phyloP scores from a whole-genome alignment of 2,113 vertebrate genomes.

The Tragulus kanchil region DNA sequence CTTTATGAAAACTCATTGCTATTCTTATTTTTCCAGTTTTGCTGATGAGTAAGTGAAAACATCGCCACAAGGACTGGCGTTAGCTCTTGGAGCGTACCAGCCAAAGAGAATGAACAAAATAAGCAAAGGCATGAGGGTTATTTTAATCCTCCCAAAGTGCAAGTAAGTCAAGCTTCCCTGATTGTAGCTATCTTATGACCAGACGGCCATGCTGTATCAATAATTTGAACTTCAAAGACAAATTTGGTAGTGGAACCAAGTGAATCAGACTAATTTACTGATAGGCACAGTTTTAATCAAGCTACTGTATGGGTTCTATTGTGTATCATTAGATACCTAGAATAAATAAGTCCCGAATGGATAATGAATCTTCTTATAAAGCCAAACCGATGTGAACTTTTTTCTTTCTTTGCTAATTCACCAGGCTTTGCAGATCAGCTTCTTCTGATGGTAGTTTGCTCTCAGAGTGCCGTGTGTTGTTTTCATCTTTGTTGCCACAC shows the following conservation, averaged over 20 bases:
- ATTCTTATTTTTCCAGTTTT: conserved; percentile 46
- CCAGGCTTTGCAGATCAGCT: conserved; percentile 9
- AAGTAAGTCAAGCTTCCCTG: background rate
- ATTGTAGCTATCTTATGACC: background rate
- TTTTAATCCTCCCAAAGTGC: background rate
- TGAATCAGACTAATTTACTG: background rate
- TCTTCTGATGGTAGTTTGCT: background rate
- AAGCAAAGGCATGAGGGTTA: background rate
- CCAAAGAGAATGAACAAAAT: conserved; percentile 10
- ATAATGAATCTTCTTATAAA: conserved; percentile 36
- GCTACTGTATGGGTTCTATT: background rate
- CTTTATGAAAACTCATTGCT: background rate
- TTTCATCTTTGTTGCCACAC: background rate
- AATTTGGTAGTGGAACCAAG: background rate
- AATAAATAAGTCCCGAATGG: background rate
- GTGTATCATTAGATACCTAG: background rate
- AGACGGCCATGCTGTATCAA: background rate
- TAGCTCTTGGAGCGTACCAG: conserved; percentile 10
- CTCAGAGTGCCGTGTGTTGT: background rate
- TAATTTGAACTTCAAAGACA: conserved; percentile 44
- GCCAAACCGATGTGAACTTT: background rate
- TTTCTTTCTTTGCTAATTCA: conserved; percentile 16
- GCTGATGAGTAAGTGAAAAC: background rate
- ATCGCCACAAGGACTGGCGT: background rate
- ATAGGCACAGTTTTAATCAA: conserved; percentile 19